Base-by-base conservation (phyloP, 2,888 invertebrate genomes). In the Blera fallax region DNA sequence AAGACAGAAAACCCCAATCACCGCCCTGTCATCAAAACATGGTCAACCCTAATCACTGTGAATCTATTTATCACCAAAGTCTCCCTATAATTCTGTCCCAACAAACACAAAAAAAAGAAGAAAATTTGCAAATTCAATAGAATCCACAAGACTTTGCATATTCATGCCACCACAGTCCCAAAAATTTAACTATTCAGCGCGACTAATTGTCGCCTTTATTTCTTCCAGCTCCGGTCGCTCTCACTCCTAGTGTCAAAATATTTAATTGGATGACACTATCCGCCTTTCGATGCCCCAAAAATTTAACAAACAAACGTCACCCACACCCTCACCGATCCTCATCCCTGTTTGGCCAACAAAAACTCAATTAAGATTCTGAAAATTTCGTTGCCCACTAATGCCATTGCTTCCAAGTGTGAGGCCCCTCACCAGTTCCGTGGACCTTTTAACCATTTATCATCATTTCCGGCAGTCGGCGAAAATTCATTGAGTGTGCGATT, bases 401-500 rank as follows among this genome's bases (percentile, higher is more conserved):
- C 73, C 62, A 43, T 21, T 6, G 52, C 40, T 37, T 50, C 50
- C 60, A 58, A 24, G 14, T 27, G 14, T 27, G 32, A 14, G 27
- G 24, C 14, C 1, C 3, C 32, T 32, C 18, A 5, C 11, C 34
- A 21, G 0, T 11, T 56, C 37, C 37, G 24, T 24, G 14, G 27
- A 76, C 11, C 54, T 29, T 48, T 67, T 48, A 83, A 67, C 54
- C 72, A 83, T 78, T 83, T 67, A 83, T 83, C 82, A 83, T 83
- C 82, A 62, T 73, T 77, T 43, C 78, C 45, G 60, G 45, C 78
- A 82, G 58, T 77, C 45, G 82, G 52, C 60, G 58, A 54, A 72
- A 78, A 78, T 77, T 83, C 77, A 83, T 83, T 83, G 77, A 83
- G 77, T 77, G 77, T 65, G 58, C 82, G 62, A 67, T 83, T 78